phyloP scores from a whole-genome alignment of 2,113 vertebrate genomes.

The Scopus umbretta region DNA sequence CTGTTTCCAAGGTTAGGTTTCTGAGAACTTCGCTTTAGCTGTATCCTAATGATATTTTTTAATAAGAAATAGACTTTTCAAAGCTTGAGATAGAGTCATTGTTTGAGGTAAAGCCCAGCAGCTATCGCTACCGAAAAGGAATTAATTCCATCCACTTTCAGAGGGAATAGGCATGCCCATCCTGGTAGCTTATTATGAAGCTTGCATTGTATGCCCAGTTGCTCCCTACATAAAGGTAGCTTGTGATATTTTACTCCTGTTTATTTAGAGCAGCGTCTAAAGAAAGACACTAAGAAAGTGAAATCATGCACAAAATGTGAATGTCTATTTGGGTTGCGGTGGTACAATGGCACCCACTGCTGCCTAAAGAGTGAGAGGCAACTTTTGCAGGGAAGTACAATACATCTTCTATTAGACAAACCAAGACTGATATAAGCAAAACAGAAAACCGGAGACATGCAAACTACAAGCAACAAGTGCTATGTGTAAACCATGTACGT shows the following conservation, averaged over 20 bases:
- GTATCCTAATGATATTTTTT: background rate
- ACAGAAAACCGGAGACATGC: background rate
- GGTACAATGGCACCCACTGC: background rate
- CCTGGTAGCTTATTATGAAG: background rate
- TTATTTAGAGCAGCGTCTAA: background rate
- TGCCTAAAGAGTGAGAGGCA: background rate
- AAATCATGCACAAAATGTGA: background rate
- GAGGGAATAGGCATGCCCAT: background rate
- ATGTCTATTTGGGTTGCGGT: background rate
- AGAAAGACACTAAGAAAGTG: background rate
- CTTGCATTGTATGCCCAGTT: background rate
- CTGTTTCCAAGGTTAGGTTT: background rate
- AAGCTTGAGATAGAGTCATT: background rate
- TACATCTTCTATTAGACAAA: background rate
- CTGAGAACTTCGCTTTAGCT: background rate
- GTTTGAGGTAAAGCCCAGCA: background rate
- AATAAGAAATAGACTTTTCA: background rate
- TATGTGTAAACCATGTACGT: rapidly evolving
- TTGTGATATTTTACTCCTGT: background rate
- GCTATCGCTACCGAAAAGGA: background rate
- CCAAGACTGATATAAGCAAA: background rate
- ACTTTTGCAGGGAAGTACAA: background rate
- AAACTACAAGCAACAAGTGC: background rate
- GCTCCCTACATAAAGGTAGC: background rate
- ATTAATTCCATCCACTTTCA: background rate